phyloP scores from a whole-genome alignment of 2,888 invertebrate genomes.

The Philereme vetulata region DNA sequence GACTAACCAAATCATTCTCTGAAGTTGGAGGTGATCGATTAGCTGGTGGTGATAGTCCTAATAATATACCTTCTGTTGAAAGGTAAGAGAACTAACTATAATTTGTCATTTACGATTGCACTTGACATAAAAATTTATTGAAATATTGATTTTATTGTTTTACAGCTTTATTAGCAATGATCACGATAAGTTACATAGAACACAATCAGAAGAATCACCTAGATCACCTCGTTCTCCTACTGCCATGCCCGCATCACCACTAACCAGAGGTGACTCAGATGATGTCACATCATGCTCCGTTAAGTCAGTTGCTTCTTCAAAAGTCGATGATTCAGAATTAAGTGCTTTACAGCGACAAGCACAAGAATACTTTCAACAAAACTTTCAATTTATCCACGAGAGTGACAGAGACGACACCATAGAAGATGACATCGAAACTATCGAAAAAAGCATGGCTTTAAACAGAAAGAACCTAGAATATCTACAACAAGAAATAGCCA shows the following conservation, averaged over 20 bases:
- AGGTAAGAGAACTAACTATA: constrained; percentile 51
- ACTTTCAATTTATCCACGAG: constrained; percentile 81
- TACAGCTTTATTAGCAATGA: constrained; percentile 76
- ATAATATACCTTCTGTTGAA: constrained; percentile 64
- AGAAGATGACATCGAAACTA: constrained; percentile 78
- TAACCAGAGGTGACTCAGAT: constrained; percentile 71
- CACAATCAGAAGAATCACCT: constrained; percentile 93
- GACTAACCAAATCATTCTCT: constrained; percentile 92
- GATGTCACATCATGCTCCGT: constrained; percentile 73
- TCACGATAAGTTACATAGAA: constrained; percentile 91
- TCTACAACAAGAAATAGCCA: constrained; percentile 80
- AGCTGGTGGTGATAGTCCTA: constrained; percentile 61
- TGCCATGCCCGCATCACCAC: constrained; percentile 76
- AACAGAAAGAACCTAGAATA: constrained; percentile 79
- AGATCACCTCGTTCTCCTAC: constrained; percentile 87
- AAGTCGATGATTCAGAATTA: constrained; percentile 73
- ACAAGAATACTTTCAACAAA: constrained; percentile 81
- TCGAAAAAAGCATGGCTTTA: constrained; percentile 81
- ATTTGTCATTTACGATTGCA: neutral
- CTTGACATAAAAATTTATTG: neutral
- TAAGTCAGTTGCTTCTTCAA: constrained; percentile 72
- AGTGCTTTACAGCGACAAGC: constrained; percentile 71
- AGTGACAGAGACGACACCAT: constrained; percentile 81
- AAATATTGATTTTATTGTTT: constrained; percentile 16
- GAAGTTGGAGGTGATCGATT: constrained; percentile 85